Base-by-base conservation (phyloP, 2,113 vertebrate species). In the Neodontobutis hainanensis region DNA sequence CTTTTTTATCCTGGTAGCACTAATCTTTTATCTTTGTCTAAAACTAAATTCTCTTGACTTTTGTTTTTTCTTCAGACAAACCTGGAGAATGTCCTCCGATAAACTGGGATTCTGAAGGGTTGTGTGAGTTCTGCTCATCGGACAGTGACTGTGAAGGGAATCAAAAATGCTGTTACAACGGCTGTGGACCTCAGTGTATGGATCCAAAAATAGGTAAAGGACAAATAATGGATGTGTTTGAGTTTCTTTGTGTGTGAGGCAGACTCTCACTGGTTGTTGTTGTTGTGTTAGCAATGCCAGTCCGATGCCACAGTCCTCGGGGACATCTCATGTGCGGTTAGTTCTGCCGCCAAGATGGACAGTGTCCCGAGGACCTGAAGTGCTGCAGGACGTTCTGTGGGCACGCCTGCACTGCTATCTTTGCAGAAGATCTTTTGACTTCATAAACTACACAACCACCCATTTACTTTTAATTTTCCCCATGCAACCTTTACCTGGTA, bases 301-400 rank as follows among this genome's bases (percentile, higher is more conserved):
- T 91, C 4, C 81, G 72, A 34, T 93, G 93, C 35, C n/a, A 83
- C 4, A n/a, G 48, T 11, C 85, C 85, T 11, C 82, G 79, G 61
- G 70, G 79, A 36, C 89, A 89, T 14, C 47, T 56, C 11, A 89
- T 89, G 84, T 93, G 92, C 75, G 91, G 88, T 0, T 89, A 91
- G 76, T 91, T 79, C 78, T 93, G 92, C 62, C 77, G 88, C 44
- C 88, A 93, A 11, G 92, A 93, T 5, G 87, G 85, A 14, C 75
- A 93, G 63, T 93, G 90, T 70, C 83, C 90, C 3, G 88, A 57
- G 11, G 73, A 87, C 53, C 85, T 91, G 79, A 93, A 91, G 80
- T 94, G 92, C 76, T 94, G 92, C 78, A 78, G 43, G 57, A 92
- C 85, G 2, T 87, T 81, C 32, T 92, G 91, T 8, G 86, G 90